Evolutionary conservation across 2,113 vertebrate genomes (phyloP).

Genomic region (Coturnix japonica): DNA sequence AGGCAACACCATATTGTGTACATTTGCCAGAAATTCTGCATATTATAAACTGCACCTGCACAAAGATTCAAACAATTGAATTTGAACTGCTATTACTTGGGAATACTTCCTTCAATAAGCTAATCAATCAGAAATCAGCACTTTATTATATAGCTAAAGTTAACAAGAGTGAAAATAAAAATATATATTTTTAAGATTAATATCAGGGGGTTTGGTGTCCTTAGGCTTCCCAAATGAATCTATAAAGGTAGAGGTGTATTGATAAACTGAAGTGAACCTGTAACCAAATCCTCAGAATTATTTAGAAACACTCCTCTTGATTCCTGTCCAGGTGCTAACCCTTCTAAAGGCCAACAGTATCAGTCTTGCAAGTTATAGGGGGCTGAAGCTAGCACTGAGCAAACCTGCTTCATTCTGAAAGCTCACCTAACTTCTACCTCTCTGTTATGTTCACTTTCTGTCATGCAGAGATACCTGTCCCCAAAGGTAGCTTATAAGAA

Average conservation of each 20-base stretch:
- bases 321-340: not conserved
- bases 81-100: not conserved
- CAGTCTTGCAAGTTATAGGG: not conserved
- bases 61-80: not conserved
- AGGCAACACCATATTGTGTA: not conserved
- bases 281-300: not conserved
- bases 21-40: not conserved
- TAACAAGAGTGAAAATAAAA: not conserved
- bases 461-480: not conserved
- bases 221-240: not conserved
- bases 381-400: not conserved
- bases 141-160: not conserved
- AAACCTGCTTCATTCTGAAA: not conserved
- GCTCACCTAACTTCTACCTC: not conserved
- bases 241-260: not conserved
- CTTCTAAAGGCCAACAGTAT: not conserved
- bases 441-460: not conserved
- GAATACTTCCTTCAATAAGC: not conserved
- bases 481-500: not conserved
- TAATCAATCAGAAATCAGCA: not conserved
- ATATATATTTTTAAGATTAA: not conserved
- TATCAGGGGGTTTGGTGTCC: not conserved
- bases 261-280: not conserved
- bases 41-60: not conserved
- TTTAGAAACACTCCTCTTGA: not conserved